These are phyloP conservation scores for Drosophila bifasciata DNA, from an alignment of 1,140 invertebrate genomes.

Conservation along the genomic window DNA sequence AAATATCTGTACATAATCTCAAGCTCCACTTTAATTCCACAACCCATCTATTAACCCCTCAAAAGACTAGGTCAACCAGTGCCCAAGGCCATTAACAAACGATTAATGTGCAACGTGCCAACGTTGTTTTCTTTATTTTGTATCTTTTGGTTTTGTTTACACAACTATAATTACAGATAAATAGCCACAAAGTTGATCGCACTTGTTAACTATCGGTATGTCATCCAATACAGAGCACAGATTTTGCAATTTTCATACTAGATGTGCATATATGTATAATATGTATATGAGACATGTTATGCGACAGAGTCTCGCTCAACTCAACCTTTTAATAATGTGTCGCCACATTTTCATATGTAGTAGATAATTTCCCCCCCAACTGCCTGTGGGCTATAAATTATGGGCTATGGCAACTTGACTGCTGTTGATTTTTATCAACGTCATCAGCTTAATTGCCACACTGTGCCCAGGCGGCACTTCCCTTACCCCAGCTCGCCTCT, in stretches of 20 bases:
- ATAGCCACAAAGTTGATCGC: conserved; percentile 41
- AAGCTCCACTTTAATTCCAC: too few species aligned
- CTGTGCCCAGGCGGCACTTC: conserved; percentile 57
- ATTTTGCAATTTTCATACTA: too few species aligned
- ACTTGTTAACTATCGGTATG: conserved; percentile 46
- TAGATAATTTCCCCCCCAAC: conserved; percentile 69
- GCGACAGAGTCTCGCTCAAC: conserved; percentile 44
- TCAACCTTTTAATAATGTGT: conserved; percentile 72
- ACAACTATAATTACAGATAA: conserved; percentile 49
- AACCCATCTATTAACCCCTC: neutral
- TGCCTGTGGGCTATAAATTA: conserved; percentile 68
- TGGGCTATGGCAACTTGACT: conserved; percentile 43
- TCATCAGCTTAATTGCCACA: conserved; percentile 83
- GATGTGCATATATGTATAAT: conserved; percentile 6
- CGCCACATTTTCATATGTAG: conserved; percentile 57
- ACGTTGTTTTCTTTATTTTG: conserved; percentile 19
- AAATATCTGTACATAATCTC: neutral
- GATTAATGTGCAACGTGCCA: neutral
- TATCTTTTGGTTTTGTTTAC: neutral
- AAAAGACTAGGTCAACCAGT: conserved; percentile 21
- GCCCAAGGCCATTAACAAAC: conserved; percentile 17
- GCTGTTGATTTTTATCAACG: conserved; percentile 81
- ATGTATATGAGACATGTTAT: conserved; percentile 51
- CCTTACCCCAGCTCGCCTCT: conserved; percentile 3
- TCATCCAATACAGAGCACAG: conserved; percentile 23